Conservation (phyloP, 2,888 invertebrate genomes). For the Meganola albula region DNA sequence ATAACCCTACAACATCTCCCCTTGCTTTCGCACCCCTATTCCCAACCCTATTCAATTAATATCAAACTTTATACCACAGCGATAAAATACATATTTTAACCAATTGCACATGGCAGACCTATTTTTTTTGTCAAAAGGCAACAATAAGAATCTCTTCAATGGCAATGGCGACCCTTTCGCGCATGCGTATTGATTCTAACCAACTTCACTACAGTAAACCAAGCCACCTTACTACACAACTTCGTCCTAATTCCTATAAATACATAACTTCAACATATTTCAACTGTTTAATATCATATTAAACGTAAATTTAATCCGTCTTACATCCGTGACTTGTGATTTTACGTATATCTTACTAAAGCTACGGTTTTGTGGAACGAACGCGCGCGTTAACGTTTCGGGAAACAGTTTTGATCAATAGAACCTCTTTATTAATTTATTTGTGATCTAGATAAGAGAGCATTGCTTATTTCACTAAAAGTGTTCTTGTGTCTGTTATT, state of each 20-base stretch:
- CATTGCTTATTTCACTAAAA: slow-evolving; percentile 44
- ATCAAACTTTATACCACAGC: slow-evolving; percentile 39
- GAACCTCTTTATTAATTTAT: slow-evolving; percentile 67
- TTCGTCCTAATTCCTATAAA: slow-evolving; percentile 67
- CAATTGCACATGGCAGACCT: slow-evolving; percentile 25
- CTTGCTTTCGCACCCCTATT: slow-evolving; percentile 31
- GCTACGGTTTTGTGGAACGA: slow-evolving; percentile 16
- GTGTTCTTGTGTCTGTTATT: slow-evolving; percentile 32
- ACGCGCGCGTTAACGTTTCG: slow-evolving; percentile 24
- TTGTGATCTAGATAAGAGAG: slow-evolving; percentile 59
- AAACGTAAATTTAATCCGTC: slow-evolving; percentile 67
- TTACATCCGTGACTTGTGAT: slow-evolving; percentile 28
- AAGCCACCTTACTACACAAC: slow-evolving; percentile 63
- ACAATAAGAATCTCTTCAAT: slow-evolving; percentile 58
- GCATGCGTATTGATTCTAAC: slow-evolving; percentile 53
- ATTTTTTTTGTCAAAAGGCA: slow-evolving; percentile 55
- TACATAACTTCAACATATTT: slow-evolving; percentile 64
- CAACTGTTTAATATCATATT: slow-evolving; percentile 51
- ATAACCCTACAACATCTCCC: slow-evolving; percentile 44
- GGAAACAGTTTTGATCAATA: slow-evolving; percentile 67
- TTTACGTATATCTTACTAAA: slow-evolving; percentile 18
- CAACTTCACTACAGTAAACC: slow-evolving; percentile 61
- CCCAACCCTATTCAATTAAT: slow-evolving; percentile 30
- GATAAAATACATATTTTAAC: slow-evolving; percentile 38
- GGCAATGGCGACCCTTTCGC: slow-evolving; percentile 55